These are phyloP conservation scores for Halictus rubicundus DNA, from an alignment of 1,140 invertebrate genomes.

Conservation along the genomic window DNA sequence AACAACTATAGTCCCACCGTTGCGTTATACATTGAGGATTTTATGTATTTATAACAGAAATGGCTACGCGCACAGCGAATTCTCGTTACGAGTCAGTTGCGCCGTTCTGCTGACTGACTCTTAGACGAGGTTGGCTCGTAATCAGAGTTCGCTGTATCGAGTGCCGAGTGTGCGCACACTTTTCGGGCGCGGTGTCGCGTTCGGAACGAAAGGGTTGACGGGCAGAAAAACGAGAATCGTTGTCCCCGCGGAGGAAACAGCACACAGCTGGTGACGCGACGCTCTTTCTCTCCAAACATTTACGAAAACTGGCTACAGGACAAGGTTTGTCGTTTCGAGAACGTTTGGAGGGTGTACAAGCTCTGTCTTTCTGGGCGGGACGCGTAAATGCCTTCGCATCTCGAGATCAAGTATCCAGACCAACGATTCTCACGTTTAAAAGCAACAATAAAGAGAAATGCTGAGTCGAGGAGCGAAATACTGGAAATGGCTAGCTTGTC, in stretches of 20 bases:
- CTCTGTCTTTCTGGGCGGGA: background rate
- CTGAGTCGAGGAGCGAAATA: background rate
- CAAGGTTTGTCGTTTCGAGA: background rate
- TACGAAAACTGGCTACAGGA: background rate
- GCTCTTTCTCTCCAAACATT: background rate
- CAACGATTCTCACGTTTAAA: background rate
- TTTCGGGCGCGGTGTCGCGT: no score
- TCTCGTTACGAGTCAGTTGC: no score
- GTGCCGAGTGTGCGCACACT: no score
- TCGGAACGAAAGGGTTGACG: no score
- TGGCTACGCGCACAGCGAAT: no score
- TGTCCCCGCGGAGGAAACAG: slow-evolving; percentile 7
- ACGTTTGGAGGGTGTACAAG: background rate
- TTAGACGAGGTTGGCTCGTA: no score
- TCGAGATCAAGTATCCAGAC: slow-evolving; percentile 22
- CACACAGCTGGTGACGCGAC: background rate
- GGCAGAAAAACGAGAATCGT: background rate
- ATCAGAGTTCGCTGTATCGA: no score
- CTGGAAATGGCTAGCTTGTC: background rate
- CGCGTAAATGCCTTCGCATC: no score
- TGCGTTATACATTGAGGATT: no score
- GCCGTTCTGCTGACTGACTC: no score
- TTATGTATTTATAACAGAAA: no score
- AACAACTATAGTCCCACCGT: no score
- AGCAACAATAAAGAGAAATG: background rate